Evolutionary conservation across 2,113 vertebrate species (phyloP), one percentile per base, ranked within the genome.

Genomic region (Coreoperca whiteheadi): DNA sequence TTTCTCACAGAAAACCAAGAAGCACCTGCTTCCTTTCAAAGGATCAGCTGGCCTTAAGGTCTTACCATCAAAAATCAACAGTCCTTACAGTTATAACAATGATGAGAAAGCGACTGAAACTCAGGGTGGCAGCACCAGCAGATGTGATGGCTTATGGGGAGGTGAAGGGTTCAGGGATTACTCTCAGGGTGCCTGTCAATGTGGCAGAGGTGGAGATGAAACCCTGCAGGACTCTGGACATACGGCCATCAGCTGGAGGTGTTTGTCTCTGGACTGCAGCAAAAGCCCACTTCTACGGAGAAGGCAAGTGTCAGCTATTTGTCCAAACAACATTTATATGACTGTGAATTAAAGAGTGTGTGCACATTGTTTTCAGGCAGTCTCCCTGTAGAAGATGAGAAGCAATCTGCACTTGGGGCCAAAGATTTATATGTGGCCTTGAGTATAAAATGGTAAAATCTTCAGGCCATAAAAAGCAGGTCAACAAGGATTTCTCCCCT

Each of bases 11-110:
- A 93, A 81, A 3, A 39, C 89, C 74, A 94, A 87, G 77, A 92
- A n/a, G 39, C 93, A 94, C 88, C 79, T 91, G 16, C 89, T 93
- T 28, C 88, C 92, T 59, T 90, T 90, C 76, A 95, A 93, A 79
- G 92, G 68, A 82, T 91, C 70, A 64, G 66, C 54, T 90, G 87
- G 30, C 63, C 21, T 67, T 66, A 21, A 86, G 57, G 82, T 88
- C 75, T 73, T 83, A 79, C 83, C 88, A 85, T 77, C 75, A 70
- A 68, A 87, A 68, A 60, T 83, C 76, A 68, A 73, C 71, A 83
- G 54, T 83, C 91, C 30, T 48, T 75, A 66, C 48, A 92, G 91
- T 92, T 84, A 68, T 54, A 71, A 74, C 86, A 80, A 73, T 39
- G 84, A 82, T 79, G 82, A 85, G 73, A 84, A 87, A 74, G 77